Percentiles rank a stretch among this genome's conserved stretches.
Conservation (phyloP, 92 coral and sea anemone species). For the Siderastrea radians region DNA sequence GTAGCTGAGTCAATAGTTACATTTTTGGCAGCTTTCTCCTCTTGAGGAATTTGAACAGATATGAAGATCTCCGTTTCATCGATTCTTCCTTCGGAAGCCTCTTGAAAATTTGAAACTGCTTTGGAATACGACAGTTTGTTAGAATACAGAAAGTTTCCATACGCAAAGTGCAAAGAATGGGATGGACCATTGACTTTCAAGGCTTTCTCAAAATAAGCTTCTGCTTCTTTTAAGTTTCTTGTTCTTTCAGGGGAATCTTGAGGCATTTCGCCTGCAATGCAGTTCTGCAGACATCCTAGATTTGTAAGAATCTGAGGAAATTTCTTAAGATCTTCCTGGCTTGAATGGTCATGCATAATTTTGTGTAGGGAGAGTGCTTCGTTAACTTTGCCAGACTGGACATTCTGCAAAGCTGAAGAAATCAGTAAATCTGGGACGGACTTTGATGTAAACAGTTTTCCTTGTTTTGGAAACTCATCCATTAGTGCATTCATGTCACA, state of each 20-base stretch:
- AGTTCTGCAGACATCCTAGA: conserved; percentile 37
- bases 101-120: conserved; percentile 26
- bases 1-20: conserved; percentile 29
- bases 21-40: conserved; percentile 2
- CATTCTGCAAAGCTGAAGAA: conserved; percentile 26
- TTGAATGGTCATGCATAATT: conserved; percentile 25
- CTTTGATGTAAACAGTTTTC: conserved; percentile 26
- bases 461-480: conserved; percentile 39
- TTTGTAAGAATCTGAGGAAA: conserved; percentile 38
- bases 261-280: conserved; percentile 19
- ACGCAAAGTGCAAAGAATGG: conserved; percentile 28
- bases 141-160: conserved; percentile 35
- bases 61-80: conserved; percentile 41
- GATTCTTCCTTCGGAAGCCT: conserved; percentile 1
- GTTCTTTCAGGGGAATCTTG: conserved; percentile 18
- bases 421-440: conserved; percentile 30
- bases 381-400: conserved; percentile 34
- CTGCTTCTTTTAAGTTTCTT: conserved; percentile 12
- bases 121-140: conserved; percentile 22
- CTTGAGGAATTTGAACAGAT: conserved; percentile 6
- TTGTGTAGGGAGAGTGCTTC: conserved; percentile 25
- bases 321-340: conserved; percentile 24
- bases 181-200: conserved; percentile 34
- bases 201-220: conserved; percentile 34
- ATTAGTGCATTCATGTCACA: conserved; percentile 14